Percentiles rank a stretch among this genome's conserved stretches.
phyloP scores from a whole-genome alignment of 92 coral and sea anemone species.

The Umimayanthus chanpuru region DNA sequence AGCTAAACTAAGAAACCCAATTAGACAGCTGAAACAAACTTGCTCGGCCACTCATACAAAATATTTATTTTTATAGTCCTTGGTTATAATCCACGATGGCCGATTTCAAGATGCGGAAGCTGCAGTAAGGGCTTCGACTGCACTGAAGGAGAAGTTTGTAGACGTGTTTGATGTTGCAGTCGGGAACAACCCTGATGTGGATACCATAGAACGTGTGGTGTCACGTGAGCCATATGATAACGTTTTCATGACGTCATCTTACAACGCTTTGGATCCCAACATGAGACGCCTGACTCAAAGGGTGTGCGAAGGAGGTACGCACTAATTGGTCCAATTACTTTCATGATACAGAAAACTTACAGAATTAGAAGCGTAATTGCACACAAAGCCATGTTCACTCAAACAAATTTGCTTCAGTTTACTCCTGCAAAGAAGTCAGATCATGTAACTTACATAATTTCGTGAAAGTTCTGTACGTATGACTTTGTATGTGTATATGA shows the following conservation, averaged over 20 bases:
- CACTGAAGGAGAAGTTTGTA: conserved; percentile 15
- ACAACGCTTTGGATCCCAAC: conserved; percentile 43
- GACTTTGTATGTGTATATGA: too few relatives aligned
- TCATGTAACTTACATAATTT: too few relatives aligned
- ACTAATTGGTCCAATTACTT: not conserved
- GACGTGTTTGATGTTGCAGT: conserved; percentile 35
- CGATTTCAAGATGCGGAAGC: conserved; percentile 18
- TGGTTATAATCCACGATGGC: conserved; percentile 40
- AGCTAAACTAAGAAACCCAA: too few relatives aligned
- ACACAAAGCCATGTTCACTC: too few relatives aligned
- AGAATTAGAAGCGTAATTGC: too few relatives aligned
- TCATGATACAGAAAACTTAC: not conserved
- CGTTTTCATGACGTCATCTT: conserved; percentile 30
- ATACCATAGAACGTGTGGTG: not conserved
- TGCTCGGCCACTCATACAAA: not conserved
- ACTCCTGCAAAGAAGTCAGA: too few relatives aligned
- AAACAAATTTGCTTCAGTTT: too few relatives aligned
- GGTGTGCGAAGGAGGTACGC: conserved; percentile 42
- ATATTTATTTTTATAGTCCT: not conserved
- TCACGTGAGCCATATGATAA: conserved; percentile 27
- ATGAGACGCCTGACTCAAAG: conserved; percentile 34
- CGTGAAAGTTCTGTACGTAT: too few relatives aligned
- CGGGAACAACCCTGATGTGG: not conserved
- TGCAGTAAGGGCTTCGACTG: conserved; percentile 7
- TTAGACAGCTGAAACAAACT: not conserved